Evolutionary conservation across 2,113 vertebrate species (phyloP).

Genomic region (Bufo gargarizans): DNA sequence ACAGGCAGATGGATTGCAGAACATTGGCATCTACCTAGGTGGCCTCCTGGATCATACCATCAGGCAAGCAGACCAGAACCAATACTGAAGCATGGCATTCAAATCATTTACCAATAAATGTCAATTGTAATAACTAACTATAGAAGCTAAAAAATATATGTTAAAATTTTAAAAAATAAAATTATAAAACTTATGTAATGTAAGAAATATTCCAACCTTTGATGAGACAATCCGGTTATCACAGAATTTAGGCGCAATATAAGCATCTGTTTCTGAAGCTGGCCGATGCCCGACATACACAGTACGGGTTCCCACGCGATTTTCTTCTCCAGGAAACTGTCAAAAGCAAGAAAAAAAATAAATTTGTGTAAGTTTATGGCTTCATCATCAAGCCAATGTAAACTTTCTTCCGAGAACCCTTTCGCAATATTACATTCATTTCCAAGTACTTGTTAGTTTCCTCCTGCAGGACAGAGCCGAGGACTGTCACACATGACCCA

Average conservation of each 20-base stretch:
- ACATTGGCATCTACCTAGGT: no score
- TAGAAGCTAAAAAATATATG: no score
- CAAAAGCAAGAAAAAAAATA: conserved; percentile 41
- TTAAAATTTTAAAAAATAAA: not conserved
- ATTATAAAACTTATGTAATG: not conserved
- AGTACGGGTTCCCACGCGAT: conserved; percentile 87
- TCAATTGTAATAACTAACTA: no score
- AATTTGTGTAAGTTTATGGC: not conserved
- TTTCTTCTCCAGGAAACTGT: conserved; percentile 90
- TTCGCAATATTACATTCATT: not conserved
- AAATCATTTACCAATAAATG: no score
- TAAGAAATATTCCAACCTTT: conserved; percentile 80
- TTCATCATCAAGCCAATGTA: not conserved
- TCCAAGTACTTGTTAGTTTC: not conserved
- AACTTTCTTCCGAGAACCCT: not conserved
- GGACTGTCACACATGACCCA: not conserved
- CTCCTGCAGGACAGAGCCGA: not conserved
- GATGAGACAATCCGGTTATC: conserved; percentile 97
- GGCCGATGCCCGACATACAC: conserved; percentile 85
- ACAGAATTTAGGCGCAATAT: conserved; percentile 89
- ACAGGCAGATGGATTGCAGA: no score
- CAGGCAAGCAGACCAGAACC: no score
- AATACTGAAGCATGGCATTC: no score
- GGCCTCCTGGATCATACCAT: no score
- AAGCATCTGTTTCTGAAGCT: conserved; percentile 75